A percentile compares a stretch with the other conserved stretches of the same genome.
Evolutionary conservation across 2,888 invertebrate genomes (phyloP).

Genomic region (Sesamia inferens): DNA sequence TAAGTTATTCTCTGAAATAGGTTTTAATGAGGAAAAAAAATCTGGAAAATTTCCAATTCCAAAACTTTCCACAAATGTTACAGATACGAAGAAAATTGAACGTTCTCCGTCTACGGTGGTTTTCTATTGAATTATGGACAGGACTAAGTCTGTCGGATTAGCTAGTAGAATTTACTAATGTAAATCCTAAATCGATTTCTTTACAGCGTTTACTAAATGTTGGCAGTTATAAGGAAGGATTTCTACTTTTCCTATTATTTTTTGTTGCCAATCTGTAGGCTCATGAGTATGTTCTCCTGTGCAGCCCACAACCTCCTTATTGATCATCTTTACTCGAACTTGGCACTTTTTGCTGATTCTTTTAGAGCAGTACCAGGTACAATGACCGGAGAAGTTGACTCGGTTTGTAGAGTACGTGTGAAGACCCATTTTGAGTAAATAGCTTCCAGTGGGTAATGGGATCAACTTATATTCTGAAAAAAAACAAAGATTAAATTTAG

Average conservation of each 20-base stretch:
- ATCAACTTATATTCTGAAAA: constrained; percentile 60
- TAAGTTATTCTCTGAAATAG: too few species aligned
- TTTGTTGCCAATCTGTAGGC: constrained; percentile 15
- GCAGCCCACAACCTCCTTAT: constrained; percentile 57
- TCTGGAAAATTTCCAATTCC: not conserved
- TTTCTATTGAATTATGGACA: not conserved
- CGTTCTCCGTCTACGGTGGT: not conserved
- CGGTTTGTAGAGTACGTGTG: constrained; percentile 74
- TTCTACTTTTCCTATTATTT: not conserved
- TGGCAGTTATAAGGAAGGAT: not conserved
- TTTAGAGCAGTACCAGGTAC: constrained; percentile 80
- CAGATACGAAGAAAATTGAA: not conserved
- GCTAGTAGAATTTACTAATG: not conserved
- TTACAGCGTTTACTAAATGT: not conserved
- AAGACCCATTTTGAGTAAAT: constrained; percentile 64
- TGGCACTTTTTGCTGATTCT: constrained; percentile 74
- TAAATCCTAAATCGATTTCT: constrained; percentile 10
- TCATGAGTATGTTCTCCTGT: constrained; percentile 66
- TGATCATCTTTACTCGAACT: constrained; percentile 71
- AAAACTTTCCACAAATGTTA: not conserved
- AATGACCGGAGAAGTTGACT: constrained; percentile 63
- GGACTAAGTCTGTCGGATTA: not conserved
- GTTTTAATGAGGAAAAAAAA: too few species aligned
- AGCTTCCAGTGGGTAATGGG: constrained; percentile 66
- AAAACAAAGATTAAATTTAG: not conserved